phyloP scores from a whole-genome alignment of 1,140 invertebrate genomes.

The Brachionus koreanus region DNA sequence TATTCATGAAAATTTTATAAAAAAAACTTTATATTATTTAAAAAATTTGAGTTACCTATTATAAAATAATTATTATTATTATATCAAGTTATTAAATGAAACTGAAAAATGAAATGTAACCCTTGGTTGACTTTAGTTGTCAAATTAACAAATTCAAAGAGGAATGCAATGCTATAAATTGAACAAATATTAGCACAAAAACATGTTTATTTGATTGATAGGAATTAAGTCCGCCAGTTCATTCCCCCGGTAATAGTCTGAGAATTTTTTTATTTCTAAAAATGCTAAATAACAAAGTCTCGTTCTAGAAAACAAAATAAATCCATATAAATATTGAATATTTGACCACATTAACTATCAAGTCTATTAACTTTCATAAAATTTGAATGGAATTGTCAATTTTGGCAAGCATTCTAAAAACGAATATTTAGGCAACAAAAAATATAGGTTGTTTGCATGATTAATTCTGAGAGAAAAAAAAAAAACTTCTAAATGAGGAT shows the following conservation, averaged over 20 bases:
- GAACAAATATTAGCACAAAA: background rate
- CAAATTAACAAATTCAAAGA: background rate
- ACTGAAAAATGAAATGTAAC: background rate
- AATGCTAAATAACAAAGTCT: background rate
- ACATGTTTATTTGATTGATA: background rate
- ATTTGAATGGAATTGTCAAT: conserved; percentile 32
- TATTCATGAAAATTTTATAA: too few relatives aligned
- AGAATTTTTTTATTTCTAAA: background rate
- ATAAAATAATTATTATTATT: background rate
- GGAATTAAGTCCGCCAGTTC: background rate
- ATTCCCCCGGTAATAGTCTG: background rate
- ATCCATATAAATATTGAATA: conserved; percentile 16
- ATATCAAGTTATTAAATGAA: background rate
- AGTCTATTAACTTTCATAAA: background rate
- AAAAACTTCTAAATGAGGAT: conserved; percentile 1
- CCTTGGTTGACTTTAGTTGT: background rate
- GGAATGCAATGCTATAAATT: background rate
- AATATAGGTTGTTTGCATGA: conserved; percentile 32
- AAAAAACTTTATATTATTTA: too few relatives aligned
- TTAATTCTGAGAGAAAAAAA: background rate
- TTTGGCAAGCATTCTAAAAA: conserved; percentile 9
- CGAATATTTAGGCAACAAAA: background rate
- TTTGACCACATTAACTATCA: conserved; percentile 29
- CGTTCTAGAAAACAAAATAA: conserved; percentile 5
- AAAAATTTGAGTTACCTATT: background rate